Conservation (phyloP, 2,113 vertebrate genomes). For the Chinchilla lanigera region DNA sequence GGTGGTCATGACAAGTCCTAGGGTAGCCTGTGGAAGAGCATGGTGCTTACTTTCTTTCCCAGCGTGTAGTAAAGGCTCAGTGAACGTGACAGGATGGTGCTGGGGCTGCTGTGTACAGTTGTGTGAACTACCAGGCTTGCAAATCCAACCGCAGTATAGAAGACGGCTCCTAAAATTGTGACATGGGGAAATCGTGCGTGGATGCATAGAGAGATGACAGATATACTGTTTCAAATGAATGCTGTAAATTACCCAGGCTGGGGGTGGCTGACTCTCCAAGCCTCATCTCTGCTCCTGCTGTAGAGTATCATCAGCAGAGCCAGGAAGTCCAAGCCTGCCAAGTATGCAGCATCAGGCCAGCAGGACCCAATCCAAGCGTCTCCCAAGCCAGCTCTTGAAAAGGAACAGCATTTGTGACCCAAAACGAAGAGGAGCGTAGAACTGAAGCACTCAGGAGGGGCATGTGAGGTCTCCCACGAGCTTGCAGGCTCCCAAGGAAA, state of each 20-base stretch:
- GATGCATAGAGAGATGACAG: not conserved
- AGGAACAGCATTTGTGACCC: conserved; percentile 90
- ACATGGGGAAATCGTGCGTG: not conserved
- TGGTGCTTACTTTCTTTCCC: not conserved
- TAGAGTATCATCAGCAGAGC: conserved; percentile 85
- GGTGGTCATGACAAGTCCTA: not conserved
- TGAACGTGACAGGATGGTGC: too few relatives aligned
- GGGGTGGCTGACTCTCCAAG: conserved; percentile 56
- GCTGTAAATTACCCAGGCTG: conserved; percentile 70
- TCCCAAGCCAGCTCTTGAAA: conserved; percentile 88
- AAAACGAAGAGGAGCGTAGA: conserved; percentile 86
- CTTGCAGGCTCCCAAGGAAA: conserved; percentile 69
- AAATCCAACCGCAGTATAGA: not conserved
- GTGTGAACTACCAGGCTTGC: not conserved
- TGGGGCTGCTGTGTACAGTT: not conserved
- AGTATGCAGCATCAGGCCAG: conserved; percentile 88
- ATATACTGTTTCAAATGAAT: conserved; percentile 64
- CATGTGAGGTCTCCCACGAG: conserved; percentile 73
- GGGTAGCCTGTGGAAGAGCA: not conserved
- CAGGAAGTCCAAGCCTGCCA: conserved; percentile 86
- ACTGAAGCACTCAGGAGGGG: conserved; percentile 75
- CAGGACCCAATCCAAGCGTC: conserved; percentile 89
- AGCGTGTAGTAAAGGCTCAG: not conserved
- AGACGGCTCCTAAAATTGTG: not conserved
- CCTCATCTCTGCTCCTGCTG: conserved; percentile 84